Percentiles rank a stretch among this genome's conserved stretches.
These are phyloP conservation scores for Caenorhabditis briggsae DNA, from an alignment of 1,140 invertebrate genomes.

Conservation along the genomic window DNA sequence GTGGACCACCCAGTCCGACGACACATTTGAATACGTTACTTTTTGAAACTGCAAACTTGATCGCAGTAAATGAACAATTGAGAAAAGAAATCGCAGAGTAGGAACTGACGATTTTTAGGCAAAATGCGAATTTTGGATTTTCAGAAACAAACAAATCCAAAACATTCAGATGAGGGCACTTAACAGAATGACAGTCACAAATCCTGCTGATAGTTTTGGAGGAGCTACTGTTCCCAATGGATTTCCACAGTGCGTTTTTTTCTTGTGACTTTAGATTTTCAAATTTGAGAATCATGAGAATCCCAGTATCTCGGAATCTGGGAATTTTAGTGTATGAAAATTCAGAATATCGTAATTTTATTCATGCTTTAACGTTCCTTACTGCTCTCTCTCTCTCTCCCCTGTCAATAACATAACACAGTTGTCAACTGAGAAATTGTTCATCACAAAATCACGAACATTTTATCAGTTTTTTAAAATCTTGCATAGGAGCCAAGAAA, in stretches of 20 bases:
- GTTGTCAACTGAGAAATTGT: too few species aligned
- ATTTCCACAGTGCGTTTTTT: neutral
- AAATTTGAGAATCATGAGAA: neutral
- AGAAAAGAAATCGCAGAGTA: constrained; percentile 40
- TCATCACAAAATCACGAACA: too few species aligned
- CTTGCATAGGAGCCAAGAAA: too few species aligned
- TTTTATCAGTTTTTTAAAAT: too few species aligned
- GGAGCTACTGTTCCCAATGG: neutral
- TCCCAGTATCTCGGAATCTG: neutral
- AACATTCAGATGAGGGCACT: constrained; percentile 34
- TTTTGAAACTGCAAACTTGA: constrained; percentile 47
- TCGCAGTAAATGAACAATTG: constrained; percentile 46
- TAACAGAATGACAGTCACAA: neutral
- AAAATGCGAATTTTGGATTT: neutral
- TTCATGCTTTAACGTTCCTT: too few species aligned
- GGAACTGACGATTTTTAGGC: neutral
- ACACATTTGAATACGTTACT: constrained; percentile 18
- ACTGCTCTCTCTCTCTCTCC: too few species aligned
- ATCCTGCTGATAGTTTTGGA: neutral
- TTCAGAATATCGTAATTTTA: too few species aligned
- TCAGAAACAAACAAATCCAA: constrained; percentile 37
- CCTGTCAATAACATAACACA: too few species aligned
- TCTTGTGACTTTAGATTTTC: neutral
- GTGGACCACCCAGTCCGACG: constrained; percentile 40
- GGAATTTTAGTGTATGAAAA: too few species aligned